Evolutionary conservation across 1,140 invertebrate species (phyloP).

Genomic region (Stegodyphus dumicola): DNA sequence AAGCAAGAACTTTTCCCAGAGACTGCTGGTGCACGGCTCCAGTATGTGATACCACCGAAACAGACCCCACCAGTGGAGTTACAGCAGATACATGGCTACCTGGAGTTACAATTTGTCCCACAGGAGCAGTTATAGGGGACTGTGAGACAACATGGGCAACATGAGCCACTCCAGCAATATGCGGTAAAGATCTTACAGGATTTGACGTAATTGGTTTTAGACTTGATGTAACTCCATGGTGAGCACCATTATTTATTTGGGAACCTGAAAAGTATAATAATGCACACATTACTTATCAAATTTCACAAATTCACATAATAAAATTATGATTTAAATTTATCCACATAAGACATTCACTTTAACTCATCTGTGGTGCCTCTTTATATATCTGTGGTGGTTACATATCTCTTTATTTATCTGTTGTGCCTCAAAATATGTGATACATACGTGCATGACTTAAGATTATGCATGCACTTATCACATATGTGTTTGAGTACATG

Average conservation of each 20-base stretch:
- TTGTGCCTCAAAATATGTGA: no score
- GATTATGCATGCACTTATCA: no score
- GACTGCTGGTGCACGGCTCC: constrained; percentile 41
- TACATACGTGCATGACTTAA: no score
- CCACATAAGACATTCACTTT: no score
- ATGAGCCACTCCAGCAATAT: constrained; percentile 53
- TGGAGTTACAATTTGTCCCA: constrained; percentile 45
- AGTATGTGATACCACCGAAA: constrained; percentile 55
- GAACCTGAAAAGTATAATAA: constrained; percentile 8
- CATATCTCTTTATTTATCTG: no score
- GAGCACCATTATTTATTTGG: constrained; percentile 49
- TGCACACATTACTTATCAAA: no score
- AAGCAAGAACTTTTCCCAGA: constrained; percentile 53
- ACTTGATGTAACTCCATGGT: constrained; percentile 21
- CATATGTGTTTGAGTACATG: no score
- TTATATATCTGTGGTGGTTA: no score
- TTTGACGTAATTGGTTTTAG: constrained; percentile 23
- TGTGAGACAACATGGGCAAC: constrained; percentile 40
- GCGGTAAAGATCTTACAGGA: constrained; percentile 30
- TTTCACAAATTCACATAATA: no score
- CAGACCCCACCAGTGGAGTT: constrained; percentile 44
- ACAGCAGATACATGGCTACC: constrained; percentile 52
- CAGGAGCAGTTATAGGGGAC: constrained; percentile 50
- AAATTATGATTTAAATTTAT: no score
- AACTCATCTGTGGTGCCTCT: no score